phyloP scores from a whole-genome alignment of 2,113 vertebrate genomes.

The Spermophilus dauricus region DNA sequence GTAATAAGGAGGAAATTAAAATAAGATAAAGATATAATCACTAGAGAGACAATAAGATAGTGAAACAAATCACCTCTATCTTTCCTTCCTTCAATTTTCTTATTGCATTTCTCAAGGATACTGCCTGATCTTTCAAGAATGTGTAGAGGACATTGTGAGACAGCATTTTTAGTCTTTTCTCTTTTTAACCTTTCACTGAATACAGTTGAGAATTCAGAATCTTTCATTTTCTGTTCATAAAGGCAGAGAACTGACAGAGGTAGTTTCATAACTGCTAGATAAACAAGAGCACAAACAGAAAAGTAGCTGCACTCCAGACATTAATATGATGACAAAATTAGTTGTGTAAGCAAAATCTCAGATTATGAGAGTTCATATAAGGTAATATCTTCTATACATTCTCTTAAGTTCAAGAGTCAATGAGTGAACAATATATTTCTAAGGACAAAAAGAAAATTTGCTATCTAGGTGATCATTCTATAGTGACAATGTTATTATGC shows the following conservation, averaged over 20 bases:
- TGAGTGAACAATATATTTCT: neutral
- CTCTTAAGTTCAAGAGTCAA: neutral
- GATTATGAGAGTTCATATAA: neutral
- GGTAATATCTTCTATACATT: neutral
- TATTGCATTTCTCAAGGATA: neutral
- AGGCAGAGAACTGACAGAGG: neutral
- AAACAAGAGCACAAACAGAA: neutral
- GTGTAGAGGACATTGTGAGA: neutral
- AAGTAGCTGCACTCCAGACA: neutral
- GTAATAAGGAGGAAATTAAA: neutral
- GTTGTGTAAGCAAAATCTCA: neutral
- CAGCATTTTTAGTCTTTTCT: neutral
- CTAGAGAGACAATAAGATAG: neutral
- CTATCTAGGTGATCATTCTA: neutral
- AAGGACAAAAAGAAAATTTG: neutral
- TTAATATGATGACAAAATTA: neutral
- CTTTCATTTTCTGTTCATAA: constrained; percentile 46
- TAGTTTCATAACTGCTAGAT: neutral
- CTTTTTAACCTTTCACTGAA: constrained; percentile 4
- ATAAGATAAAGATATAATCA: neutral
- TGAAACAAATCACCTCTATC: neutral
- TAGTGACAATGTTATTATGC: neutral
- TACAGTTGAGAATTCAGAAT: neutral
- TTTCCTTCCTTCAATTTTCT: neutral
- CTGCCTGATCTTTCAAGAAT: neutral